phyloP scores from a whole-genome alignment of 2,797 vertebrate genomes.

The Distichodus sexfasciatus region DNA sequence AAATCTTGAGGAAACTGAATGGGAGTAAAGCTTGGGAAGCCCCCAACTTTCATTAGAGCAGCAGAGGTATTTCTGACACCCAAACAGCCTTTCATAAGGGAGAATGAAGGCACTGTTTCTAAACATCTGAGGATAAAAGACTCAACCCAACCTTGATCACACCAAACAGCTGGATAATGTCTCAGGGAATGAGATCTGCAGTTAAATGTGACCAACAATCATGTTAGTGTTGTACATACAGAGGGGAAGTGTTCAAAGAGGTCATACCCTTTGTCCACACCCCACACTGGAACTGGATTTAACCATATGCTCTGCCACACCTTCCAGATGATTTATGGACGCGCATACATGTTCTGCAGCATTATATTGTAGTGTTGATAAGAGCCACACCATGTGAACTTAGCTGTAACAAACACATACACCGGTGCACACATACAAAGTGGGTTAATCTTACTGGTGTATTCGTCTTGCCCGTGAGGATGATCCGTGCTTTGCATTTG shows the following conservation, averaged over 20 bases:
- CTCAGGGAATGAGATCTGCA: background rate
- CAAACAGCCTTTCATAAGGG: background rate
- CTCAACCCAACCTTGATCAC: slow-evolving; percentile 21
- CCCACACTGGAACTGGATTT: slow-evolving; percentile 23
- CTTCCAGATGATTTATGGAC: background rate
- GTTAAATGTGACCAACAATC: slow-evolving; percentile 17
- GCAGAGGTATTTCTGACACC: slow-evolving; percentile 12
- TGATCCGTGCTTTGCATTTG: slow-evolving; percentile 92
- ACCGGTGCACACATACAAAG: background rate
- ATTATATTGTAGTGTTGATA: background rate
- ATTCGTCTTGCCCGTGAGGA: slow-evolving; percentile 91
- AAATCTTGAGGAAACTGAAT: background rate
- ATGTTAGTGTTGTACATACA: slow-evolving; percentile 32
- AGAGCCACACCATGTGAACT: background rate
- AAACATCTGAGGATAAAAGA: slow-evolving; percentile 29
- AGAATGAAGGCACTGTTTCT: slow-evolving; percentile 14
- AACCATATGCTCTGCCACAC: background rate
- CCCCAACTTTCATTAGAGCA: background rate
- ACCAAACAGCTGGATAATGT: slow-evolving; percentile 26
- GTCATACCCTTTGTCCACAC: slow-evolving; percentile 48
- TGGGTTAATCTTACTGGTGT: slow-evolving; percentile 80
- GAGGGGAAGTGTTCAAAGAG: background rate
- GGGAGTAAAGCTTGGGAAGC: background rate
- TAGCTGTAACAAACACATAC: background rate
- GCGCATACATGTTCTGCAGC: background rate